Evolutionary conservation across 2,113 vertebrate genomes (phyloP).

Genomic region (Siphamia tubifer): DNA sequence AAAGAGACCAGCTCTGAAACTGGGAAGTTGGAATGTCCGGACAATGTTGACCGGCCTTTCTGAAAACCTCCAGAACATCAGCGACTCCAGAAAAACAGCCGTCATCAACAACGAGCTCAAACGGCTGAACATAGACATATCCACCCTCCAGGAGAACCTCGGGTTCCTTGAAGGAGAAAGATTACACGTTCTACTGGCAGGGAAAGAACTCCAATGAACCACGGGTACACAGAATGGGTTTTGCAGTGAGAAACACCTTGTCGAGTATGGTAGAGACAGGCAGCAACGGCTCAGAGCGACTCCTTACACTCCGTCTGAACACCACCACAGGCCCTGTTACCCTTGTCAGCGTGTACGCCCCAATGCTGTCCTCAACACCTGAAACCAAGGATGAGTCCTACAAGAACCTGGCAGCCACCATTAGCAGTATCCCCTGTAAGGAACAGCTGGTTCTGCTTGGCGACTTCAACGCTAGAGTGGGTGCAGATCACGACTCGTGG

Average conservation of each 20-base stretch:
- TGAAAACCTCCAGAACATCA: background rate
- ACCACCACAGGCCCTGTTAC: too few relatives aligned
- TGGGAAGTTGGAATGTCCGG: background rate
- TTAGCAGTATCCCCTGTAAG: background rate
- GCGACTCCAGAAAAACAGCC: background rate
- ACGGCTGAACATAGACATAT: background rate
- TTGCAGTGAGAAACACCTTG: too few relatives aligned
- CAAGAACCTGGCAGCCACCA: background rate
- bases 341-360: too few relatives aligned
- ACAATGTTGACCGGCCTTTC: background rate
- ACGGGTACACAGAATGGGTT: too few relatives aligned
- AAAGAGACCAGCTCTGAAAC: background rate
- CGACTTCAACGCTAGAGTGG: background rate
- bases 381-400: background rate
- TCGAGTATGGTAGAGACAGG: too few relatives aligned
- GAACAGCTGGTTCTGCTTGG: background rate
- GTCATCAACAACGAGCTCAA: background rate
- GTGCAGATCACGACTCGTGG: background rate
- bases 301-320: too few relatives aligned
- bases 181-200: too few relatives aligned
- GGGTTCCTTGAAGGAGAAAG: too few relatives aligned
- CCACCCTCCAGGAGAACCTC: background rate
- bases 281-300: too few relatives aligned
- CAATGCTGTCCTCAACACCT: background rate
- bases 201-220: too few relatives aligned